Conservation (phyloP, 1,140 invertebrate species). For the Octopus sinensis region DNA sequence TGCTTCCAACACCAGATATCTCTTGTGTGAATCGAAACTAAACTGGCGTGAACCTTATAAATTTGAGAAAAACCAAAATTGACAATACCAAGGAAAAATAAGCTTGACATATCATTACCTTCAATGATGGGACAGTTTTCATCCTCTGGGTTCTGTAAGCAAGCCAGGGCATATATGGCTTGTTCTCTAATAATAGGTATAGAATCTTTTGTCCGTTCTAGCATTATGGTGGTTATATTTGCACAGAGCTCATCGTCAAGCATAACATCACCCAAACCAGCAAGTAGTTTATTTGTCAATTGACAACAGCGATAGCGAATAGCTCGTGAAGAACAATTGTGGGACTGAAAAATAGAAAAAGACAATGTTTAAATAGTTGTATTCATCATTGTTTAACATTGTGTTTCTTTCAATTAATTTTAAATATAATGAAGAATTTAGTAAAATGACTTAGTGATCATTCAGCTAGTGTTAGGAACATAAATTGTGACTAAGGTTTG, state of each 20-base stretch:
- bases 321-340: slow-evolving; percentile 64
- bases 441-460: no score
- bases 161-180: slow-evolving; percentile 73
- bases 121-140: slow-evolving; percentile 74
- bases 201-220: slow-evolving; percentile 68
- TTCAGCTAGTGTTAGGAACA: no score
- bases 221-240: slow-evolving; percentile 69
- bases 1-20: no score
- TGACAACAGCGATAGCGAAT: slow-evolving; percentile 74
- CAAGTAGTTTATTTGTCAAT: slow-evolving; percentile 71
- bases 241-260: slow-evolving; percentile 76
- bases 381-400: neutral
- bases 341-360: slow-evolving; percentile 53
- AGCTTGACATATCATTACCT: slow-evolving; percentile 40
- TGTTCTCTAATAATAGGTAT: slow-evolving; percentile 73
- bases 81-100: no score
- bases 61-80: no score
- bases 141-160: slow-evolving; percentile 76
- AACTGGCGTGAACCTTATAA: no score
- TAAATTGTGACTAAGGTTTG: no score
- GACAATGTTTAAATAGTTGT: neutral
- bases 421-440: no score
- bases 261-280: slow-evolving; percentile 71
- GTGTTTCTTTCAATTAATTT: no score
- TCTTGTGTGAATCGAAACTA: no score